Evolutionary conservation across 2,797 vertebrate genomes (phyloP).

Genomic region (Sebastolobus altivelis): DNA sequence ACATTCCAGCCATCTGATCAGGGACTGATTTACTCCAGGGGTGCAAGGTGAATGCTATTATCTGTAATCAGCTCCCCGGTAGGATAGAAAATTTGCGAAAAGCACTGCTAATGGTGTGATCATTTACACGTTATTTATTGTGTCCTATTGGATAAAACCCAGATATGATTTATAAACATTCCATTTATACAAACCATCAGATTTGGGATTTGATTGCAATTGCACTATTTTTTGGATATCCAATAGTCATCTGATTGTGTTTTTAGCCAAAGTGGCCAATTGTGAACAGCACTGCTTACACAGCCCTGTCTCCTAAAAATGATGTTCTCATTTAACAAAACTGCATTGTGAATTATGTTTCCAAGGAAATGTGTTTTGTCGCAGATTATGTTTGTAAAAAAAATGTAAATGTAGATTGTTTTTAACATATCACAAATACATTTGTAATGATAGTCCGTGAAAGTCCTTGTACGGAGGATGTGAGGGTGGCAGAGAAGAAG

Average conservation of each 20-base stretch:
- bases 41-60: slow-evolving; percentile 49
- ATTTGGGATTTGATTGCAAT: neutral
- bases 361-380: neutral
- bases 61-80: slow-evolving; percentile 46
- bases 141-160: slow-evolving; percentile 1
- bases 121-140: slow-evolving; percentile 2
- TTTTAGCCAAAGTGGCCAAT: neutral
- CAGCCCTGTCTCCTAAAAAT: too few relatives aligned
- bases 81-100: slow-evolving; percentile 26
- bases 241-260: neutral
- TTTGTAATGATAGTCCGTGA: too few relatives aligned
- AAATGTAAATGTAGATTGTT: too few relatives aligned
- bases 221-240: neutral
- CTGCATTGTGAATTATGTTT: neutral
- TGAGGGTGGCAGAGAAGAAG: too few relatives aligned
- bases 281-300: neutral
- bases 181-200: neutral
- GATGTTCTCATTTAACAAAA: neutral
- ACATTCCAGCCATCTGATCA: slow-evolving; percentile 44
- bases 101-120: slow-evolving; percentile 1
- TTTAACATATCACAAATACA: too few relatives aligned
- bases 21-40: slow-evolving; percentile 37
- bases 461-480: too few relatives aligned
- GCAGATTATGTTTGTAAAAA: neutral
- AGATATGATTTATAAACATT: neutral